Evolutionary conservation across 2,797 vertebrate species (phyloP).

Genomic region (Cossypha polioptera): DNA sequence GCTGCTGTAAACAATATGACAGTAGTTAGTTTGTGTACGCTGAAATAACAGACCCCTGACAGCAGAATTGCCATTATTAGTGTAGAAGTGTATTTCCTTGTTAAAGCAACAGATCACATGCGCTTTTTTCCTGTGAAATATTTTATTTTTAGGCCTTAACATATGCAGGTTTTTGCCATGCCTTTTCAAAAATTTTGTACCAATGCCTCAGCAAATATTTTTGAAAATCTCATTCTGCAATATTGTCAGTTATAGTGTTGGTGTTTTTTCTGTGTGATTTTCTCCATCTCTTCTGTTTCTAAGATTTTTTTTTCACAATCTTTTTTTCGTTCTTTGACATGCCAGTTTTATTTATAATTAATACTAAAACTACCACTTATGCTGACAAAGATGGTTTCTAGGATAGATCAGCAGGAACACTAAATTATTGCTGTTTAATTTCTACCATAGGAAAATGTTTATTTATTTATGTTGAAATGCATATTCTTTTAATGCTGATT

Average conservation of each 20-base stretch:
- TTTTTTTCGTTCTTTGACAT: background rate
- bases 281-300: background rate
- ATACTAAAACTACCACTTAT: background rate
- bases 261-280: background rate
- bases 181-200: conserved; percentile 8
- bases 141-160: conserved; percentile 25
- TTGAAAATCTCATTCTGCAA: background rate
- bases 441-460: background rate
- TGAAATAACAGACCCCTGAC: background rate
- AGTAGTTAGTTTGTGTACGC: background rate
- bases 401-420: background rate
- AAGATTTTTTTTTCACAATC: background rate
- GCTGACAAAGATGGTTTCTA: background rate
- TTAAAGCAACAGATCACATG: background rate
- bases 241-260: background rate
- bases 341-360: background rate
- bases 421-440: background rate
- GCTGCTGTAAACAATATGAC: background rate
- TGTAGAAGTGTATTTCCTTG: background rate
- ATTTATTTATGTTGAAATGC: background rate
- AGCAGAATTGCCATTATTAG: conserved; percentile 11
- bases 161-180: background rate
- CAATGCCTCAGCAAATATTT: background rate
- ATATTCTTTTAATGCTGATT: background rate
- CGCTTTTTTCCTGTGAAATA: background rate